Conservation (phyloP, 1,140 invertebrate species). For the Listronotus bonariensis region DNA sequence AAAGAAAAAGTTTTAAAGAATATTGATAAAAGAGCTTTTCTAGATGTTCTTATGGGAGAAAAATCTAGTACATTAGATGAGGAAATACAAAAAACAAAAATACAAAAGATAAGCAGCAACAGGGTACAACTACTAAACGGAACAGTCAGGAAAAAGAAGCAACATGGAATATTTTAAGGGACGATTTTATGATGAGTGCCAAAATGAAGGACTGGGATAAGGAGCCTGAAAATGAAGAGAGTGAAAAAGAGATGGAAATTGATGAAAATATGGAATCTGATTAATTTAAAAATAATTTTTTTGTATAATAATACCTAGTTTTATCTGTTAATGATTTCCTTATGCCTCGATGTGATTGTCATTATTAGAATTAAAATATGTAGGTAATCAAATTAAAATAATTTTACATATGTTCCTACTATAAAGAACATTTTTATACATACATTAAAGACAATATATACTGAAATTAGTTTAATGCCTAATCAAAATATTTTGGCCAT, state of each 20-base stretch:
- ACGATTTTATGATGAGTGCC: constrained; percentile 87
- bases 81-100: constrained; percentile 58
- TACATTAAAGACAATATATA: no score
- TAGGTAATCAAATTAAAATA: no score
- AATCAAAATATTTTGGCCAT: no score
- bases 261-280: constrained; percentile 37
- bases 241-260: constrained; percentile 32
- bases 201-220: constrained; percentile 92
- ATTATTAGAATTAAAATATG: no score
- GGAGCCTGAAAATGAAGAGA: constrained; percentile 59
- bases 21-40: constrained; percentile 79
- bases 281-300: constrained; percentile 32
- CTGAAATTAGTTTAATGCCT: no score
- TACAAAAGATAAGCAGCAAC: constrained; percentile 56
- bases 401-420: no score
- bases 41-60: constrained; percentile 79
- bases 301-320: constrained; percentile 3
- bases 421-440: no score
- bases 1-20: constrained; percentile 81
- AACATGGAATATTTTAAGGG: constrained; percentile 65
- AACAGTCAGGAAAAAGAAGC: constrained; percentile 41
- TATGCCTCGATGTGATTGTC: background rate
- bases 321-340: background rate
- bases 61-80: constrained; percentile 66
- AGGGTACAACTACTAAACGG: constrained; percentile 43